Conservation (phyloP, 2,113 vertebrate genomes). For the Equus quagga region DNA sequence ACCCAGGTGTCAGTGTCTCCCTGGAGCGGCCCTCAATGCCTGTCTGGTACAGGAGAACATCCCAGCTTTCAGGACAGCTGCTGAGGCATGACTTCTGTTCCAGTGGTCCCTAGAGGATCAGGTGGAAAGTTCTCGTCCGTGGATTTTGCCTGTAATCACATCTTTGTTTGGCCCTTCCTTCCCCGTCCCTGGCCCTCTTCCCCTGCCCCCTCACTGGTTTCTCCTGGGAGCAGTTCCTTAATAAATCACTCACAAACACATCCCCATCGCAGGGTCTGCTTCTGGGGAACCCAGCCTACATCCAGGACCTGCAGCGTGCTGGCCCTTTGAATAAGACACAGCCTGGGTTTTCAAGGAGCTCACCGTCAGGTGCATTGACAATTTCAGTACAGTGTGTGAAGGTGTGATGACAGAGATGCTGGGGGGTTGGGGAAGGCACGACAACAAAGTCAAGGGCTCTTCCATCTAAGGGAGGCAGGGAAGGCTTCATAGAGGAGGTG, state of each 20-base stretch:
- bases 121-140: no score
- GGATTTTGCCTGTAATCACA: background rate
- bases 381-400: background rate
- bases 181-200: background rate
- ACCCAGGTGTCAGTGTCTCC: background rate
- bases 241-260: background rate
- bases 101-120: background rate
- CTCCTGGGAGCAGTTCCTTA: background rate
- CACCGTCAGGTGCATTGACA: rapidly evolving
- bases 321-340: background rate
- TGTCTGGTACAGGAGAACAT: background rate
- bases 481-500: background rate
- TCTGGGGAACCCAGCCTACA: background rate
- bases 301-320: background rate
- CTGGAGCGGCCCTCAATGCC: background rate
- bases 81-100: background rate
- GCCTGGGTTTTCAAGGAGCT: background rate
- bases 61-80: background rate
- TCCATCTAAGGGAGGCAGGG: background rate
- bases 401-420: background rate
- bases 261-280: background rate
- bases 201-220: background rate
- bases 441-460: background rate
- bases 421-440: background rate
- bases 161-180: background rate